Conservation (phyloP, 1,140 invertebrate genomes). For the Portunus trituberculatus region DNA sequence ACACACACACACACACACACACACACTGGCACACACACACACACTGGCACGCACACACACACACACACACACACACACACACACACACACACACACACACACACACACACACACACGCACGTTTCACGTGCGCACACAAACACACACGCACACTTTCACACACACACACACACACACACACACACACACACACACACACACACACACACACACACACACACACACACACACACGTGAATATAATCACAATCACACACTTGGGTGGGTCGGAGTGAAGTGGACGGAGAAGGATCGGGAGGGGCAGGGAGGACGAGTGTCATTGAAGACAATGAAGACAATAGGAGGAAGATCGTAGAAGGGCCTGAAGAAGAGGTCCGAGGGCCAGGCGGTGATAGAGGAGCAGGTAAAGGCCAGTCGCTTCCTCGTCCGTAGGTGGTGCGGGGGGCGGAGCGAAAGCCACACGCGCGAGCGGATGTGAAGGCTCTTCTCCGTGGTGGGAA, state of each 20-base stretch:
- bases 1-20: slow-evolving; percentile 45
- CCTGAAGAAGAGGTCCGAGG: neutral
- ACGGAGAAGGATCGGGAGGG: neutral
- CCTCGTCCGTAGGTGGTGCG: neutral
- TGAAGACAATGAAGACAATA: slow-evolving; percentile 14
- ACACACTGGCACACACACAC: slow-evolving; percentile 41
- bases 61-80: slow-evolving; percentile 58
- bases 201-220: slow-evolving; percentile 33
- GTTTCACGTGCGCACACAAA: slow-evolving; percentile 32
- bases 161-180: neutral
- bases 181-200: slow-evolving; percentile 12
- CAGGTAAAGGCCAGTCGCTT: slow-evolving; percentile 18
- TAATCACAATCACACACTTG: neutral
- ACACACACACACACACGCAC: slow-evolving; percentile 60
- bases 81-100: slow-evolving; percentile 57
- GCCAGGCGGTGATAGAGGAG: neutral
- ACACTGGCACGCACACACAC: slow-evolving; percentile 25
- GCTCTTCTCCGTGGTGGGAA: neutral
- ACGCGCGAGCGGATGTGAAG: neutral
- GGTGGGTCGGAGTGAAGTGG: neutral
- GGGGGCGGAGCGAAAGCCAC: neutral
- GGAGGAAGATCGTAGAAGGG: neutral
- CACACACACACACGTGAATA: neutral
- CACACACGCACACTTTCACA: neutral
- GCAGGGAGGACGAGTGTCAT: neutral